Evolutionary conservation across 2,797 vertebrate species (phyloP).

Genomic region (Eptatretus atami): DNA sequence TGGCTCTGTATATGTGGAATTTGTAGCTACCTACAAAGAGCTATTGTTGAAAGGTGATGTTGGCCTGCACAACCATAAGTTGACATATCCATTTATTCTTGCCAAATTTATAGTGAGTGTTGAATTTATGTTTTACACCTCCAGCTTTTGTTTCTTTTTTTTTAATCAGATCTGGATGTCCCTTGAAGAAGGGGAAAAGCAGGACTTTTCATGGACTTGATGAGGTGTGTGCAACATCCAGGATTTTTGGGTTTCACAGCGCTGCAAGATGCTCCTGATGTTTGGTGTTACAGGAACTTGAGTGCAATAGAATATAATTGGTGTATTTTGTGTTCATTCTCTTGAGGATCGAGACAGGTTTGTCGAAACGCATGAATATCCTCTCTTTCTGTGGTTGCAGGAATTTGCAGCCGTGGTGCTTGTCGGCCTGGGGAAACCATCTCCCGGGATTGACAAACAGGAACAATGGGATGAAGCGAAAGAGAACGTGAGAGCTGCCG

Average conservation of each 20-base stretch:
- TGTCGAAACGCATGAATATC: neutral
- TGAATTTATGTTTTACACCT: neutral
- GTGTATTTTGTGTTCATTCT: slow-evolving; percentile 7
- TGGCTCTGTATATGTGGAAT: too few species aligned
- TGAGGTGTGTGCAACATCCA: slow-evolving; percentile 20
- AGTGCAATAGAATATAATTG: neutral
- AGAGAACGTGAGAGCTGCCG: slow-evolving; percentile 49
- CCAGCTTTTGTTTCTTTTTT: slow-evolving; percentile 6
- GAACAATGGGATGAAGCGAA: slow-evolving; percentile 59
- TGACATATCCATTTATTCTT: neutral
- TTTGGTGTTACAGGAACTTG: neutral
- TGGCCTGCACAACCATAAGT: neutral
- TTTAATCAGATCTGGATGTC: slow-evolving; percentile 37
- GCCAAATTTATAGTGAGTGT: neutral
- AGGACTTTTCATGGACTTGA: slow-evolving; percentile 55
- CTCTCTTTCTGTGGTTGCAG: slow-evolving; percentile 15
- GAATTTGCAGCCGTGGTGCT: slow-evolving; percentile 49
- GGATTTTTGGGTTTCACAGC: neutral
- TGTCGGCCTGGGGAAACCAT: slow-evolving; percentile 41
- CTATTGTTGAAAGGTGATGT: neutral
- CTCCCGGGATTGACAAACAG: slow-evolving; percentile 24
- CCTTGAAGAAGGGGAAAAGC: slow-evolving; percentile 54
- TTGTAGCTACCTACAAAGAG: neutral
- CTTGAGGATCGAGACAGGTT: neutral
- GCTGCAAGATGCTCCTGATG: too few species aligned